phyloP scores from a whole-genome alignment of 2,888 invertebrate genomes.

The Agelastica alni region DNA sequence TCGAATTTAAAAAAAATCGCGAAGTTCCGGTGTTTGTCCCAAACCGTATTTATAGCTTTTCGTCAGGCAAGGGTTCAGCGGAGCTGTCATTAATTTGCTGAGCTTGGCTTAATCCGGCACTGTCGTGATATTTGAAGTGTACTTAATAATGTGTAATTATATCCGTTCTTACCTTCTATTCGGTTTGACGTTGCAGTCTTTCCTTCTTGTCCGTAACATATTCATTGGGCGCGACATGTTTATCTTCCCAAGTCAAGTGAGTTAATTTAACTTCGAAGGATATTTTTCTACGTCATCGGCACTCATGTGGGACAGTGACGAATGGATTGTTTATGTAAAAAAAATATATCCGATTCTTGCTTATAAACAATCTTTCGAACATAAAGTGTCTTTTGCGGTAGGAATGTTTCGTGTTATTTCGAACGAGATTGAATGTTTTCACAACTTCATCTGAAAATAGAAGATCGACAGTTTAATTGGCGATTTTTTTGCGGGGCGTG shows the following conservation, averaged over 20 bases:
- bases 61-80: no score
- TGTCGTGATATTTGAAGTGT: no score
- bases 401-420: constrained; percentile 28
- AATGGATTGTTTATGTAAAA: constrained; percentile 27
- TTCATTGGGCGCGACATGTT: constrained; percentile 47
- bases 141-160: no score
- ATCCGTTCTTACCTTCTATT: constrained; percentile 77
- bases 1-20: no score
- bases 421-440: constrained; percentile 23
- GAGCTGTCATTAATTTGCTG: no score
- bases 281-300: constrained; percentile 2
- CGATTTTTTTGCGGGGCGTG: neutral
- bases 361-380: constrained; percentile 27
- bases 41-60: no score
- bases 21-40: no score
- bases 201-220: constrained; percentile 84
- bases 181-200: constrained; percentile 87
- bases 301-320: constrained; percentile 23
- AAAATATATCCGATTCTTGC: constrained; percentile 19
- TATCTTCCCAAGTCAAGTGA: no score
- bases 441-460: constrained; percentile 31
- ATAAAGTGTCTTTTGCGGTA: constrained; percentile 23
- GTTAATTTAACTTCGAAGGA: no score
- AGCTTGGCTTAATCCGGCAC: no score
- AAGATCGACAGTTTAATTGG: constrained; percentile 17